A percentile compares a stretch with the other conserved stretches of the same genome.
These are phyloP conservation scores for Meteorus sp. DNA, from an alignment of 1,140 invertebrate species.

Conservation along the genomic window DNA sequence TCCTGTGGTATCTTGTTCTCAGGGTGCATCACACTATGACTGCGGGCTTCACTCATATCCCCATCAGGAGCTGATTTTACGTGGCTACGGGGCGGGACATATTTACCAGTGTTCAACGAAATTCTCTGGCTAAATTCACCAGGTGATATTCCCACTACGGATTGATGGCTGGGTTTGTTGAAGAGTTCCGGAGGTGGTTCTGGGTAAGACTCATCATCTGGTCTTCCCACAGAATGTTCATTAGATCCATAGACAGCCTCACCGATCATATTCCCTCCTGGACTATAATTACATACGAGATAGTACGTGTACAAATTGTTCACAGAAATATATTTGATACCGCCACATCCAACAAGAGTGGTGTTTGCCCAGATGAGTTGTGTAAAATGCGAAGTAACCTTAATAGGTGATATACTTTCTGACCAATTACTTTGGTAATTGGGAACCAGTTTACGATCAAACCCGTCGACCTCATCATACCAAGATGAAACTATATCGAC, in stretches of 20 bases:
- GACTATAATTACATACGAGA: slow-evolving; percentile 56
- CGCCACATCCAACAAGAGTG: slow-evolving; percentile 46
- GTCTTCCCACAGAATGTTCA: background rate
- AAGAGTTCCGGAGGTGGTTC: no score
- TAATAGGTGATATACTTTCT: slow-evolving; percentile 41
- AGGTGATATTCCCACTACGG: no score
- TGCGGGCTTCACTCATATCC: no score
- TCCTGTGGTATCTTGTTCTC: no score
- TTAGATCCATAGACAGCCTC: slow-evolving; percentile 27
- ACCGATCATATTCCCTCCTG: slow-evolving; percentile 44
- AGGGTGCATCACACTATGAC: no score
- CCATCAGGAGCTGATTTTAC: no score
- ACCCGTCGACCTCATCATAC: slow-evolving; percentile 17
- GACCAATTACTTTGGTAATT: background rate
- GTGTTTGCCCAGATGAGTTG: slow-evolving; percentile 46
- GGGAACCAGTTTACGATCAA: background rate
- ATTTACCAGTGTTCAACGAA: no score
- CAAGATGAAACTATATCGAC: background rate
- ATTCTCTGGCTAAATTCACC: no score
- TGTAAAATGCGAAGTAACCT: no score
- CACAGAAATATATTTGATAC: slow-evolving; percentile 27
- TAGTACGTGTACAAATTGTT: slow-evolving; percentile 20
- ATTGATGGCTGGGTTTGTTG: background rate
- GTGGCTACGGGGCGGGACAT: no score
- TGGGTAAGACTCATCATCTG: background rate